Percentiles rank a stretch among this genome's conserved stretches.
Evolutionary conservation across 2,113 vertebrate species (phyloP).

Genomic region (Oncorhynchus clarkii): DNA sequence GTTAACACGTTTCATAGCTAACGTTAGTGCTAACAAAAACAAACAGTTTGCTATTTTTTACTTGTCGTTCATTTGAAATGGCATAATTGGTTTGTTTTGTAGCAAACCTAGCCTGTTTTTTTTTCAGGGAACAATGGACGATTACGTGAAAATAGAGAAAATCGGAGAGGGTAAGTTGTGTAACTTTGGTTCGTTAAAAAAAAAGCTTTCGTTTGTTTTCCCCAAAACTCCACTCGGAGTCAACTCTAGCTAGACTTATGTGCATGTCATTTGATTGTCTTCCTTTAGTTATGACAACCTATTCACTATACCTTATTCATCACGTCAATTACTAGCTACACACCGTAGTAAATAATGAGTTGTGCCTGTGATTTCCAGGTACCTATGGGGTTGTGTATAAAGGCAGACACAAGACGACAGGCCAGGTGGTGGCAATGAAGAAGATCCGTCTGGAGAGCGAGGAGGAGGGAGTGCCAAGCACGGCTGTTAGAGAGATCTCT

Average conservation of each 20-base stretch:
- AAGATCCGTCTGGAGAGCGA: conserved; percentile 97
- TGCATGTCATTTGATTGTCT: no score
- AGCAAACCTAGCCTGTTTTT: background rate
- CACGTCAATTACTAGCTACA: no score
- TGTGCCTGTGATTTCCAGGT: conserved; percentile 69
- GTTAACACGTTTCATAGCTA: no score
- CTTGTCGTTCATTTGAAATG: background rate
- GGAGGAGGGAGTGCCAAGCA: conserved; percentile 96
- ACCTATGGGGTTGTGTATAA: conserved; percentile 99
- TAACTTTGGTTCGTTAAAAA: no score
- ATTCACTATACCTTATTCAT: no score
- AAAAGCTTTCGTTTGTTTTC: background rate
- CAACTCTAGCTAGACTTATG: no score
- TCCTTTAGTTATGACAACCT: no score
- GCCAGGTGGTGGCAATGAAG: conserved; percentile 97
- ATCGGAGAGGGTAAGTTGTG: conserved; percentile 92
- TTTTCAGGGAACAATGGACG: conserved; percentile 75
- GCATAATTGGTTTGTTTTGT: background rate
- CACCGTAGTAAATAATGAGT: background rate
- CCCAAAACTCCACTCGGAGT: no score
- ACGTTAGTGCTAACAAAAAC: no score
- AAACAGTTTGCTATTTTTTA: background rate
- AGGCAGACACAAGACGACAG: conserved; percentile 90
- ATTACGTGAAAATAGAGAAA: conserved; percentile 96
- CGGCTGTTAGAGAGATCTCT: conserved; percentile 93